Evolutionary conservation across 2,797 vertebrate species (phyloP), one percentile per base, ranked within the genome.

Genomic region (Melanotaenia maccullochi): DNA sequence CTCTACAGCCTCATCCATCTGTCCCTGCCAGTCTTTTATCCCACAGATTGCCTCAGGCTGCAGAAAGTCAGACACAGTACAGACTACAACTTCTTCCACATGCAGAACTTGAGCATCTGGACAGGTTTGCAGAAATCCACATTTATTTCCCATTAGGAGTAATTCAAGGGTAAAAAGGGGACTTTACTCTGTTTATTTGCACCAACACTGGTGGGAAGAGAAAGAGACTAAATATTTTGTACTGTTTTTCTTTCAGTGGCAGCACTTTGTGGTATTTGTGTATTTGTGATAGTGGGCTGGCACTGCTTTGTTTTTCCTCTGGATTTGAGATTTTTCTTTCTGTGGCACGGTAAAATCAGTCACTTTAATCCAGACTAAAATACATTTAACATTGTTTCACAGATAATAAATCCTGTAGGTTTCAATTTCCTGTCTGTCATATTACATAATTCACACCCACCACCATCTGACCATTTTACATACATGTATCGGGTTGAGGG

Each of bases 21-120:
- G 42, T 66, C 67, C 72, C 66, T 66, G 64, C 79, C 78, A 80
- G 64, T 75, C 77, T 76, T 87, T 80, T 72, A 74, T 84, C 71
- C 20, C 61, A 71, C 40, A 80, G 65, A 58, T 79, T 64, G 76
- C 76, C 69, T 81, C 72, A 63, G 82, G 87, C 72, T 77, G 32
- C 68, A 85, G 78, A 76, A 75, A 74, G 65, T 76, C 42, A 78
- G 60, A 85, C 65, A 52, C 52, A 47, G 52, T 76, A 74, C 88
- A 90, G 86, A 77, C 69, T 72, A 75, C 89, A 84, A 71, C 65
- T 78, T 87, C 87, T 91, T 91, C 87, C 90, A 89, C 82, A 91
- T 86, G 84, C 76, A 85, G 62, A 80, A 74, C 75, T 76, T 58
- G 79, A 79, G 86, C 81, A 84, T 90, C 80, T 85, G 84, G 71